A percentile compares a stretch with the other conserved stretches of the same genome.
These are phyloP conservation scores for Drosophila pseudoananassae DNA, from an alignment of 1,140 invertebrate species.

Conservation along the genomic window DNA sequence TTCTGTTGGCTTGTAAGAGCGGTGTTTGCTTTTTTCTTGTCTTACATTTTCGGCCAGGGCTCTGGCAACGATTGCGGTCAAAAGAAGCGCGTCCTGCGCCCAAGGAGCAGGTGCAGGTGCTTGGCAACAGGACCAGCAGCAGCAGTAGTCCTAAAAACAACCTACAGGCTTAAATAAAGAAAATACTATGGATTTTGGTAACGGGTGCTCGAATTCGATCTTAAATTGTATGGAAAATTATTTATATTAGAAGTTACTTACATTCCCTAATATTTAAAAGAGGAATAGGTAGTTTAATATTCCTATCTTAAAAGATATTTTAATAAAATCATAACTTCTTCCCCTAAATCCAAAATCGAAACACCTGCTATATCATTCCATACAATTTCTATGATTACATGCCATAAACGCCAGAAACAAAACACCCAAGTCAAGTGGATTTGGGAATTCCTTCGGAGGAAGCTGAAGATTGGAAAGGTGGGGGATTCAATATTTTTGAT, in stretches of 20 bases:
- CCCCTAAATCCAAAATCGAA: too few relatives aligned
- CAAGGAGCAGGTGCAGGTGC: slow-evolving; percentile 54
- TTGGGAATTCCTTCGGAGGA: slow-evolving; percentile 13
- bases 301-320: too few relatives aligned
- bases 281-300: too few relatives aligned
- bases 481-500: slow-evolving; percentile 51
- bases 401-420: slow-evolving; percentile 23
- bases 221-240: not conserved
- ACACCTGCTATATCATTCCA: not conserved
- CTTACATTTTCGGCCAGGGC: slow-evolving; percentile 17
- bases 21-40: slow-evolving; percentile 51
- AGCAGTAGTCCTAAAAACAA: slow-evolving; percentile 27
- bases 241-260: not conserved
- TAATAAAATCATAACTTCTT: too few relatives aligned
- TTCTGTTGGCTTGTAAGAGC: slow-evolving; percentile 48
- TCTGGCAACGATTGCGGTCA: slow-evolving; percentile 75
- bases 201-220: not conserved
- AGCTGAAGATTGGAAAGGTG: slow-evolving; percentile 31
- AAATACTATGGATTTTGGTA: slow-evolving; percentile 8
- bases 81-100: slow-evolving; percentile 73
- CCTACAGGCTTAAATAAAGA: slow-evolving; percentile 19
- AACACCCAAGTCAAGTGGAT: slow-evolving; percentile 38
- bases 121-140: slow-evolving; percentile 24
- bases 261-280: too few relatives aligned
- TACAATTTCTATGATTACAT: slow-evolving; percentile 25